phyloP scores from a whole-genome alignment of 1,140 invertebrate species.

The Drosophila guanche region DNA sequence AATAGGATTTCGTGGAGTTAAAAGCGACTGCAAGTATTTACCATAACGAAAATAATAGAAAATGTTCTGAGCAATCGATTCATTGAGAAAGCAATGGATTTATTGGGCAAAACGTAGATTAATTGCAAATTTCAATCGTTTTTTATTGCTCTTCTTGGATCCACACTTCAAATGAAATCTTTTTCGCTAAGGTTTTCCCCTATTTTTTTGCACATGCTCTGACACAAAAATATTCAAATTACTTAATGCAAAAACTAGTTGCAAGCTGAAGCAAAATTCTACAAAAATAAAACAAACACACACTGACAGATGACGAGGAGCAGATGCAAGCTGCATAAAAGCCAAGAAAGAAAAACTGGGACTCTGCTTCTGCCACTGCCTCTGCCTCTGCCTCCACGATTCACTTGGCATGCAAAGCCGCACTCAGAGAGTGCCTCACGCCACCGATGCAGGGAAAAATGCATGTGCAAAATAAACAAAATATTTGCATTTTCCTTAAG shows the following conservation, averaged over 20 bases:
- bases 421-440: constrained; percentile 7
- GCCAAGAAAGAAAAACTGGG: constrained; percentile 36
- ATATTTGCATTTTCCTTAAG: constrained; percentile 71
- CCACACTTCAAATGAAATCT: too few relatives aligned
- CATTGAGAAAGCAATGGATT: too few relatives aligned
- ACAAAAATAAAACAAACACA: background rate
- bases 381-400: constrained; percentile 5
- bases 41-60: too few relatives aligned
- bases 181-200: background rate
- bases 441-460: constrained; percentile 12
- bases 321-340: constrained; percentile 17
- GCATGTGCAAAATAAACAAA: constrained; percentile 25
- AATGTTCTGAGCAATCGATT: too few relatives aligned
- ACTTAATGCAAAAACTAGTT: constrained; percentile 49
- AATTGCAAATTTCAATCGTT: too few relatives aligned
- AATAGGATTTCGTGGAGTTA: too few relatives aligned
- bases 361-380: constrained; percentile 13
- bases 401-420: constrained; percentile 53
- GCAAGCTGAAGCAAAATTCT: constrained; percentile 18
- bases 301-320: background rate
- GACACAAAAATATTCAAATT: constrained; percentile 34
- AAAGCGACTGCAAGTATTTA: too few relatives aligned
- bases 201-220: background rate
- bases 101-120: too few relatives aligned
- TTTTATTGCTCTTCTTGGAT: too few relatives aligned